Conservation (phyloP, 2,113 vertebrate genomes). For the Turnix velox region DNA sequence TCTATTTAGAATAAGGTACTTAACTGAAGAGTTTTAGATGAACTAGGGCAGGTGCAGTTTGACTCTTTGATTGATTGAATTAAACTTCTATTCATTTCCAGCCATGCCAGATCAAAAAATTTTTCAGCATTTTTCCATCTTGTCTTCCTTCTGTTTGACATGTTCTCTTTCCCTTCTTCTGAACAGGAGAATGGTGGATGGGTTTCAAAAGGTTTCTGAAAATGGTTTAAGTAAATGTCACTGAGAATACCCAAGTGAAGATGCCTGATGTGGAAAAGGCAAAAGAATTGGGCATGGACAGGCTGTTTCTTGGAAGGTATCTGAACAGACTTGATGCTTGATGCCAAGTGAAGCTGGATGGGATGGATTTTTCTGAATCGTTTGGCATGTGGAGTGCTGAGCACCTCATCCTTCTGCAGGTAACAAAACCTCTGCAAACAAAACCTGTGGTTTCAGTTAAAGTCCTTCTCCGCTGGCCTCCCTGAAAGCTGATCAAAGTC, state of each 20-base stretch:
- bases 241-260: neutral
- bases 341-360: neutral
- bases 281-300: neutral
- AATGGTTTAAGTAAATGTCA: neutral
- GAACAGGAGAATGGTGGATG: neutral
- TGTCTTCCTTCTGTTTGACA: neutral
- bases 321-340: neutral
- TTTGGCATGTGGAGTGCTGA: neutral
- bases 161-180: neutral
- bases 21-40: conserved; percentile 39
- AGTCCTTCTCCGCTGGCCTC: neutral
- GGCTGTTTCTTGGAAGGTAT: neutral
- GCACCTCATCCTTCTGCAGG: neutral
- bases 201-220: neutral
- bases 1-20: conserved; percentile 55
- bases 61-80: conserved; percentile 33
- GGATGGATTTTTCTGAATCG: neutral
- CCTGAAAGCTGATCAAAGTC: neutral
- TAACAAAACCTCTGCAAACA: neutral
- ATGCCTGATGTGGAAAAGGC: neutral
- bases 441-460: neutral
- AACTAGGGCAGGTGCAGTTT: conserved; percentile 26
- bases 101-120: neutral
- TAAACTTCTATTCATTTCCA: conserved; percentile 38
- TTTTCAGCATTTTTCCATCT: neutral